Evolutionary conservation across 1,140 invertebrate genomes (phyloP).

Genomic region (Chironomus tepperi): DNA sequence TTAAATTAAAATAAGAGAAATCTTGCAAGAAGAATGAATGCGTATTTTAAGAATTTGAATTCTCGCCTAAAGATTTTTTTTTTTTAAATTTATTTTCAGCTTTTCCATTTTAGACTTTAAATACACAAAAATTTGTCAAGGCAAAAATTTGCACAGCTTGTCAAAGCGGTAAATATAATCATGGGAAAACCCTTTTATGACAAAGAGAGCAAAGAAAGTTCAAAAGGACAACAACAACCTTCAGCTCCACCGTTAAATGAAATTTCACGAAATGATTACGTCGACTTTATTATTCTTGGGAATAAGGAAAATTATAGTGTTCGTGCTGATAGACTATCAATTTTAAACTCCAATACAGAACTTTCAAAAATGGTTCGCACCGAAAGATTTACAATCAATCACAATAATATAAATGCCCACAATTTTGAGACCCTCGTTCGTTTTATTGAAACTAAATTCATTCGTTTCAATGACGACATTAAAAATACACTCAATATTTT

Average conservation of each 20-base stretch:
- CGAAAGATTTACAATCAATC: background rate
- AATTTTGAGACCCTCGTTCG: constrained; percentile 38
- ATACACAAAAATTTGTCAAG: no score
- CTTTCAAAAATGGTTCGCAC: background rate
- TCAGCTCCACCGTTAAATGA: background rate
- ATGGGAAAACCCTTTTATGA: constrained; percentile 14
- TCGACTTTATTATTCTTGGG: background rate
- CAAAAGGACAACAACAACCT: background rate
- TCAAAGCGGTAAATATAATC: background rate
- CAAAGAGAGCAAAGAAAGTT: background rate
- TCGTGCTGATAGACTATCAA: background rate
- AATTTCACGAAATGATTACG: background rate
- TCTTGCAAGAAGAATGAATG: no score
- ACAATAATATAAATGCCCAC: constrained; percentile 35
- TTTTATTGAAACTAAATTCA: constrained; percentile 37
- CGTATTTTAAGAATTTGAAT: no score
- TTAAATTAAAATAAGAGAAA: no score
- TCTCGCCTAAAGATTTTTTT: background rate
- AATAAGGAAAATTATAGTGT: constrained; percentile 17
- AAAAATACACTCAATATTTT: constrained; percentile 37
- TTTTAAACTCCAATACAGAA: background rate
- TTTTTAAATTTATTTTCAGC: background rate
- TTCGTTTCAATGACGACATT: constrained; percentile 36
- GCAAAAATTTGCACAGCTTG: no score
- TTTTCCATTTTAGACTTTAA: background rate